Evolutionary conservation across 2,113 vertebrate species (phyloP), one percentile per base, ranked within the genome.

Genomic region (Trogon surrucura): DNA sequence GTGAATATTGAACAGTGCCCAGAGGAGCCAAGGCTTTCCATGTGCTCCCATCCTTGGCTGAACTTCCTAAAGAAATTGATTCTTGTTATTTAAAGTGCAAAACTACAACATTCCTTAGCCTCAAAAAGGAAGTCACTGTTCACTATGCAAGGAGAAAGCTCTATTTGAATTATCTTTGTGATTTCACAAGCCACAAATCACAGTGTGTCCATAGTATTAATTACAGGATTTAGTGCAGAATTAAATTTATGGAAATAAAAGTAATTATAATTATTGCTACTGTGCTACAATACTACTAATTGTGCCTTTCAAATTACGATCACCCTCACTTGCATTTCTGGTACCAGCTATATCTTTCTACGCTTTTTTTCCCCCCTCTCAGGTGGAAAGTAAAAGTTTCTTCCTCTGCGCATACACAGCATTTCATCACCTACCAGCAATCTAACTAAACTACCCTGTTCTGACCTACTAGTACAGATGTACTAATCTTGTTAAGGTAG

Each of bases 181-280:
- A 36, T 48, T 92, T 92, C 34, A 74, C 30, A 90, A 91, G 62
- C 36, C 73, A 85, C 79, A 95, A 91, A 90, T 83, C 75, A 86
- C 51, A 85, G 64, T 61, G 58, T 89, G 92, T 58, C 91, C 82
- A 44, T 74, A 83, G 77, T 23, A 83, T 72, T 91, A 96, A 95
- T 96, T 95, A 87, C 65, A 89, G 74, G 57, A 56, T 91, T 95
- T 92, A 90, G 45, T 62, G 45, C 54, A 89, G 60, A 60, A 82
- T 65, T 96, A 74, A 73, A 80, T 95, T 89, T 88, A 96, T 85
- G 58, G 95, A 97, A 95, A 95, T 91, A 97, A 88, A 94, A 91
- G 23, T 77, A 91, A 97, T 95, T 94, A 89, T 47, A 77, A 97
- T 96, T 94, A 96, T 64, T 89, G 74, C 73, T 85, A 71, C 87